These are phyloP conservation scores for Tamias sibiricus DNA, from an alignment of 2,113 vertebrate species.

Conservation along the genomic window DNA sequence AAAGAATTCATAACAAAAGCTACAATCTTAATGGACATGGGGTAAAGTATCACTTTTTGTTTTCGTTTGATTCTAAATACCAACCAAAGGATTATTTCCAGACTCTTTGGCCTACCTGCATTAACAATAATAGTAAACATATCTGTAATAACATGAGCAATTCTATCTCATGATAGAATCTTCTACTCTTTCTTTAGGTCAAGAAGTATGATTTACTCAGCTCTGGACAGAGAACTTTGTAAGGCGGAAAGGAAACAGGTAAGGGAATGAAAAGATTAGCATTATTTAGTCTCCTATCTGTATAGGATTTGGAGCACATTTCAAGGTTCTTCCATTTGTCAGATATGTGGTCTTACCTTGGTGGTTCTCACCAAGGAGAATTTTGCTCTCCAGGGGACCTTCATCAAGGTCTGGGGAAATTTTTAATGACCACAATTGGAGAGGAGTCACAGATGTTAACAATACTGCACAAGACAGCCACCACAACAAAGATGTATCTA, in stretches of 20 bases:
- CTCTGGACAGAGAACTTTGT: neutral
- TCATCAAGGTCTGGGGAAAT: neutral
- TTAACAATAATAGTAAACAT: constrained; percentile 5
- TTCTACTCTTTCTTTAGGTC: neutral
- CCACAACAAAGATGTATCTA: neutral
- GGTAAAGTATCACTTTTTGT: constrained; percentile 50
- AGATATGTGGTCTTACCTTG: neutral
- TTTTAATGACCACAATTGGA: neutral
- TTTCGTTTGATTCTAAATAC: constrained; percentile 60
- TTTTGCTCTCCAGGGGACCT: neutral
- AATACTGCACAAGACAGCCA: neutral
- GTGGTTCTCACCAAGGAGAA: neutral
- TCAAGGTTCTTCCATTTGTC: neutral
- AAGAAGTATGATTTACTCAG: neutral
- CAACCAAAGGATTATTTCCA: constrained; percentile 66
- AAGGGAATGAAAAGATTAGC: neutral
- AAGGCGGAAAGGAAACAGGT: neutral
- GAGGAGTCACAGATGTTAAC: neutral
- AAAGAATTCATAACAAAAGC: constrained; percentile 71
- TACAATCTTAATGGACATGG: constrained; percentile 58
- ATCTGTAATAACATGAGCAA: constrained; percentile 29
- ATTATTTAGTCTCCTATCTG: neutral
- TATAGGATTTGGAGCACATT: neutral
- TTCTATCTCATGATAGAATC: constrained; percentile 17
- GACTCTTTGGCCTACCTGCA: constrained; percentile 37